Evolutionary conservation across 2,888 invertebrate species (phyloP).

Genomic region (Lochmaea crataegi): DNA sequence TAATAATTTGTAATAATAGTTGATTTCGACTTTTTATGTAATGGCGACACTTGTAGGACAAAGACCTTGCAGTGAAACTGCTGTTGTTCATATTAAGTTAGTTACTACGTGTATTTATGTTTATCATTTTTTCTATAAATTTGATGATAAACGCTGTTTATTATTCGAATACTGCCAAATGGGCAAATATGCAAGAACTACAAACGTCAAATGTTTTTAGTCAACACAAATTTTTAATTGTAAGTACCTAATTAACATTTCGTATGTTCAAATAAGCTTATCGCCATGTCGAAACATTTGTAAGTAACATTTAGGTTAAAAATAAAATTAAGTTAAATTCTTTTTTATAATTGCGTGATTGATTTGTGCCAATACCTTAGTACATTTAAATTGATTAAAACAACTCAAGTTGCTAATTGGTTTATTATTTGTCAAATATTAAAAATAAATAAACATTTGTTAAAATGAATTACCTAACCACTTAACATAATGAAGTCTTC

Average conservation of each 20-base stretch:
- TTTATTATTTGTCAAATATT: no score
- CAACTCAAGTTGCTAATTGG: no score
- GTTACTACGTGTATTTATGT: conserved; percentile 2
- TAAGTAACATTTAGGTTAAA: conserved; percentile 1
- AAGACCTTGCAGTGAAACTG: conserved; percentile 39
- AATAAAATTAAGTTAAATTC: background rate
- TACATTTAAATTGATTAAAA: background rate
- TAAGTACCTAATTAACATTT: conserved; percentile 11
- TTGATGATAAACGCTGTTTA: background rate
- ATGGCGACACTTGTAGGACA: conserved; percentile 43
- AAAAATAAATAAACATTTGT: no score
- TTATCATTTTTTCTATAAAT: background rate
- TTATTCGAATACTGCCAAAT: background rate
- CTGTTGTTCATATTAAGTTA: conserved; percentile 12
- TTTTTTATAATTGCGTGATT: background rate
- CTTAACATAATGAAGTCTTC: no score
- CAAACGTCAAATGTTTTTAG: background rate
- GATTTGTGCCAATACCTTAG: background rate
- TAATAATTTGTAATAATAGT: background rate
- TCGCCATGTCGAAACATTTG: conserved; percentile 11
- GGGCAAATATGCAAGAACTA: background rate
- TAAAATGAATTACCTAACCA: no score
- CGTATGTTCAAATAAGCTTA: conserved; percentile 2
- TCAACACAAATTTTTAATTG: background rate
- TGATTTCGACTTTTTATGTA: conserved; percentile 23